Evolutionary conservation across 2,888 invertebrate species (phyloP).

Genomic region (Dinocampus coccinellae): DNA sequence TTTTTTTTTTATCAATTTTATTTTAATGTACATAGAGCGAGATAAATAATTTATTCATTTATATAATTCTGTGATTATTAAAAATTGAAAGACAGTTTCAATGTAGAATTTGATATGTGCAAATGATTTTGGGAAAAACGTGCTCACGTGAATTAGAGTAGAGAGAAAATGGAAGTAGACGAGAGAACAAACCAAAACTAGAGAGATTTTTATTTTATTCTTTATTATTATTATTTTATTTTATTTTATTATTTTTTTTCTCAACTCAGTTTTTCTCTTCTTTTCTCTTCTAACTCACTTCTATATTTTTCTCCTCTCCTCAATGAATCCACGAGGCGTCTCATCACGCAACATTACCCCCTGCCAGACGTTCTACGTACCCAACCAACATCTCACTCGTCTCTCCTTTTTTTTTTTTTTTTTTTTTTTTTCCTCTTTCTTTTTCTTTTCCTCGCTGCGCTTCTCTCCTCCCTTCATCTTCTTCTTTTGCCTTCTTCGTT

Average conservation of each 20-base stretch:
- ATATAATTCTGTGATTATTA: neutral
- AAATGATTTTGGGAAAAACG: slow-evolving; percentile 54
- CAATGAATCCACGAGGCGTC: slow-evolving; percentile 65
- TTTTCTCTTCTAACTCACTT: neutral
- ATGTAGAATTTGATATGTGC: slow-evolving; percentile 9
- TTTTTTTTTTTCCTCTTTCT: slow-evolving; percentile 21
- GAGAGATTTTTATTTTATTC: slow-evolving; percentile 8
- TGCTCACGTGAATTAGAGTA: slow-evolving; percentile 63
- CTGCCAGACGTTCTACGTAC: slow-evolving; percentile 45
- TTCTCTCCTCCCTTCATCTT: slow-evolving; percentile 39
- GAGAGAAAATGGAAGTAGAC: slow-evolving; percentile 36
- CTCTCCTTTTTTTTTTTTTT: slow-evolving; percentile 22
- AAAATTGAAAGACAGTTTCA: neutral
- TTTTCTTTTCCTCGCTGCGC: slow-evolving; percentile 34
- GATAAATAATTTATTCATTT: no score
- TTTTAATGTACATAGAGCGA: no score
- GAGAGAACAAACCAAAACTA: neutral
- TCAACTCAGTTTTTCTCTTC: neutral
- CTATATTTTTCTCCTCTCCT: slow-evolving; percentile 37
- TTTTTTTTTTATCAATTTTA: no score
- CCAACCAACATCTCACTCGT: slow-evolving; percentile 31
- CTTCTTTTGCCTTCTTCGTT: slow-evolving; percentile 31
- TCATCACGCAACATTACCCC: slow-evolving; percentile 69
- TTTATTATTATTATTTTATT: slow-evolving; percentile 23
- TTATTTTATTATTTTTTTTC: neutral